Base-by-base conservation (phyloP, 30 jellyfish, hydroid and myxozoan species). In the Hydractinia echinata region DNA sequence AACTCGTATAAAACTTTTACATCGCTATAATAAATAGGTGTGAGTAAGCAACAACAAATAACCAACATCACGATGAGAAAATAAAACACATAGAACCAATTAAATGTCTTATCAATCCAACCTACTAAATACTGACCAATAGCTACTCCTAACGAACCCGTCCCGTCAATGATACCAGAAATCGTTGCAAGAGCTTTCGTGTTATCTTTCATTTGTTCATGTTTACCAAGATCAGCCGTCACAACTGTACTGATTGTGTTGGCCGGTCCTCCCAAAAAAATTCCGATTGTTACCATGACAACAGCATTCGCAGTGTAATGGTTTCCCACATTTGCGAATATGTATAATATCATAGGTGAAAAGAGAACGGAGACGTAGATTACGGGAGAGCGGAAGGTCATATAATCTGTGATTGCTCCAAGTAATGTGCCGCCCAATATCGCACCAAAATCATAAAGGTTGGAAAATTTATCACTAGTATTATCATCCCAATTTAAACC, bases 211-310 rank as follows among this genome's bases (percentile, higher is more conserved):
- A 87, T 67, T 1, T 76, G 54, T 21, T 83, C 96, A 51, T 93
- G 99, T 84, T 93, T 86, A 54, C 99, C 99, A 66, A 93, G 95
- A 66, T 93, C 99, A 19, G 99, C 99, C 4, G 99, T 76, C 10
- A 93, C 87, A 10, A 96, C 99, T 4, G 99, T 87, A 89, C 99
- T 93, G 92, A 93, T 87, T n/a, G 92, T 89, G 66, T 93, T 93
- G 2, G 99, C 99, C 13, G 99, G 99, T n/a, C 99, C 99, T 14
- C 99, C 99, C 61, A 93, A 67, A 83, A 93, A 79, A 56, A 93
- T 81, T 5, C 99, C 99, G 9, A 90, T 83, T 55, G 87, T 79
- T 4, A 95, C 81, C 96, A 93, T 87, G 20, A 93, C 53, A 30
- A 83, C 82, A 61, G 87, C 99, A 76, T 87, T 93, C 44, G 85